Evolutionary conservation across 2,113 vertebrate species (phyloP).

Genomic region (Syngnathus floridae): DNA sequence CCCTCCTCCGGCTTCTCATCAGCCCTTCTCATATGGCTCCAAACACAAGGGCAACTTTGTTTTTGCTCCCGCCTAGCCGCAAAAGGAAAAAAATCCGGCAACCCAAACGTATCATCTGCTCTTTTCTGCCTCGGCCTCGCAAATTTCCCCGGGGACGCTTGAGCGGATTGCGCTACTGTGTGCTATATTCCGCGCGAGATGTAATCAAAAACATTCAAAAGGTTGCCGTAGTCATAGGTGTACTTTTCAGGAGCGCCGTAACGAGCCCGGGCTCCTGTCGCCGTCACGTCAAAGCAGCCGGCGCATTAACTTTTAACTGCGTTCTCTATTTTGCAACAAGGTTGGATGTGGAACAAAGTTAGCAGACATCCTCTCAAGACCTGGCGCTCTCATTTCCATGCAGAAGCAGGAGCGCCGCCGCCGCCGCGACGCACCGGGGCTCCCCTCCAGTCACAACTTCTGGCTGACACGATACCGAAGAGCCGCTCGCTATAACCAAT

Average conservation of each 20-base stretch:
- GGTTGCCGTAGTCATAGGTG: slow-evolving; percentile 50
- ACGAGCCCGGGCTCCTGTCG: slow-evolving; percentile 41
- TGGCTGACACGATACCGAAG: slow-evolving; percentile 57
- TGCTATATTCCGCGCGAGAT: slow-evolving; percentile 21
- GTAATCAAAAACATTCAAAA: slow-evolving; percentile 62
- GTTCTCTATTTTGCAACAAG: slow-evolving; percentile 57
- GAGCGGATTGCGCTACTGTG: slow-evolving; percentile 29
- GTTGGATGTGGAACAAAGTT: slow-evolving; percentile 58
- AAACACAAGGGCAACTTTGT: slow-evolving; percentile 25
- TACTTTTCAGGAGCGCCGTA: slow-evolving; percentile 50
- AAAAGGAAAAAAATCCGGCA: slow-evolving; percentile 11
- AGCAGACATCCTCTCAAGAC: slow-evolving; percentile 67
- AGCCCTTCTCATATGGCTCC: slow-evolving; percentile 26
- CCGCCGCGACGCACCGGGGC: slow-evolving; percentile 12
- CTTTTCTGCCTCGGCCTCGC: slow-evolving; percentile 35
- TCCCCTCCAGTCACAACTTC: slow-evolving; percentile 67
- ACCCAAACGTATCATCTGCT: slow-evolving; percentile 26
- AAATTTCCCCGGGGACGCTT: slow-evolving; percentile 47
- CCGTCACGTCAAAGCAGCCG: slow-evolving; percentile 27
- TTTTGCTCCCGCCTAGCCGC: slow-evolving; percentile 50
- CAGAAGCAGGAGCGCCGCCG: slow-evolving; percentile 48
- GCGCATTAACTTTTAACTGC: slow-evolving; percentile 58
- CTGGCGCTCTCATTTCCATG: slow-evolving; percentile 65
- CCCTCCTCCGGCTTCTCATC: slow-evolving; percentile 48
- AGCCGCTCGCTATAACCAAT: slow-evolving; percentile 64